Evolutionary conservation across 2,113 vertebrate species (phyloP), one percentile per base, ranked within the genome.

Genomic region (Pica pica): DNA sequence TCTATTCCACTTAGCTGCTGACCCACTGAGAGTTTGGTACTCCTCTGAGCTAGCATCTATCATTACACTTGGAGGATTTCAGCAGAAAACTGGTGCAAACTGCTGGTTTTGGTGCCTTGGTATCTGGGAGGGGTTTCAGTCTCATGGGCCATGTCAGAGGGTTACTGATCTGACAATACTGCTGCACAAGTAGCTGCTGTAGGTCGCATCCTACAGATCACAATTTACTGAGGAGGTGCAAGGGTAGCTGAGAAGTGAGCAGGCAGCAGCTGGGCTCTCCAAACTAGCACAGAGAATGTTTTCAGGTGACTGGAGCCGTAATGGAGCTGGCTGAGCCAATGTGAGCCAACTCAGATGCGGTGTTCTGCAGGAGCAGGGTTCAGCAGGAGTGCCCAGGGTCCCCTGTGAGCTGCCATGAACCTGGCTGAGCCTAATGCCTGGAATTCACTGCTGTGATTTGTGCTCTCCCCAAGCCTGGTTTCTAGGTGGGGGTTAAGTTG

Each of bases 91-190:
- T 46, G 27, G 16, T 60, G 53, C 63, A 42, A 37, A 37, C 10
- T 1, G 3, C 11, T 83, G 75, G 30, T 13, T 92, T 76, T 76
- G 19, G 27, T 88, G 76, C 49, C 47, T 68, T 21, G 44, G 47
- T 26, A 49, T 41, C 53, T 19, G 20, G 47, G 50, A 85, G 76
- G 52, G 46, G 23, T 76, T 88, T 90, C 76, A 8, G 35, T 56
- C 18, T 68, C 42, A 4, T 35, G n/a, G 28, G 3, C 28, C 0
- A 0, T 33, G 16, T 33, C 16, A 20, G 57, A 80, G n/a, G 24
- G 74, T 84, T 61, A 55, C 82, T 20, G 1, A 60, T 13, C 49
- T 47, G 55, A 8, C 22, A 31, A 11, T 16, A 35, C 4, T 77
- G 64, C 90, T 84, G 73, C 24, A 59, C 37, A 49, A 77, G 35